phyloP scores from a whole-genome alignment of 2,888 invertebrate genomes.

The Mesochorus sp. region DNA sequence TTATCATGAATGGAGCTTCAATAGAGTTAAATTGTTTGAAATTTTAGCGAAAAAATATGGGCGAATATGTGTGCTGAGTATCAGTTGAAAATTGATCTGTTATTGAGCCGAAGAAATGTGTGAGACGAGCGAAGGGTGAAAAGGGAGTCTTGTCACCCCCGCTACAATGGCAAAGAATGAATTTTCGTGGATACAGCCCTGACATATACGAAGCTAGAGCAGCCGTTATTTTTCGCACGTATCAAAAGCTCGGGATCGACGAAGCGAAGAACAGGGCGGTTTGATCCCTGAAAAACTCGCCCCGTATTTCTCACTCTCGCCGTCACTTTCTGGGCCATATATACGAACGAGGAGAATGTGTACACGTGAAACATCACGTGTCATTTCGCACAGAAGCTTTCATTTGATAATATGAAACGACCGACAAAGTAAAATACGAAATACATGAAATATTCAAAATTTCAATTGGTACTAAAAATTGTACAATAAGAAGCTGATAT shows the following conservation, averaged over 20 bases:
- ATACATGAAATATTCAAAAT: slow-evolving; percentile 12
- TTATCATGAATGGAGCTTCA: too few species aligned
- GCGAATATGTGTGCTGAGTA: too few species aligned
- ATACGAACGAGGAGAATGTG: too few species aligned
- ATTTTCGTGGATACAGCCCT: slow-evolving; percentile 48
- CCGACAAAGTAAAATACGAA: slow-evolving; percentile 8
- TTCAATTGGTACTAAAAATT: slow-evolving; percentile 7
- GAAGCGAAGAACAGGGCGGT: slow-evolving; percentile 38
- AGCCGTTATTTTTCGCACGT: slow-evolving; percentile 66
- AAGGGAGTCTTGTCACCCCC: slow-evolving; percentile 43
- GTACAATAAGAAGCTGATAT: too few species aligned
- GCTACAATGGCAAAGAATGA: slow-evolving; percentile 49
- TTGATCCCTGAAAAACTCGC: slow-evolving; percentile 49
- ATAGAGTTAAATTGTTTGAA: background rate
- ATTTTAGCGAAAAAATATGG: background rate
- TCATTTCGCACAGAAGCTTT: slow-evolving; percentile 74
- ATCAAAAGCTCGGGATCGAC: slow-evolving; percentile 53
- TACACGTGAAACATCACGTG: slow-evolving; percentile 73
- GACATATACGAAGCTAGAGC: slow-evolving; percentile 29
- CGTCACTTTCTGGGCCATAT: slow-evolving; percentile 18
- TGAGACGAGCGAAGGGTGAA: slow-evolving; percentile 24
- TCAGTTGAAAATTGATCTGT: slow-evolving; percentile 17
- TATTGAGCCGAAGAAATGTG: background rate
- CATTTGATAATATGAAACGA: slow-evolving; percentile 67
- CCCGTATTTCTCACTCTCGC: slow-evolving; percentile 61